Evolutionary conservation across 2,797 vertebrate species (phyloP), one percentile per base, ranked within the genome.

Genomic region (Enteromius fasciolatus): DNA sequence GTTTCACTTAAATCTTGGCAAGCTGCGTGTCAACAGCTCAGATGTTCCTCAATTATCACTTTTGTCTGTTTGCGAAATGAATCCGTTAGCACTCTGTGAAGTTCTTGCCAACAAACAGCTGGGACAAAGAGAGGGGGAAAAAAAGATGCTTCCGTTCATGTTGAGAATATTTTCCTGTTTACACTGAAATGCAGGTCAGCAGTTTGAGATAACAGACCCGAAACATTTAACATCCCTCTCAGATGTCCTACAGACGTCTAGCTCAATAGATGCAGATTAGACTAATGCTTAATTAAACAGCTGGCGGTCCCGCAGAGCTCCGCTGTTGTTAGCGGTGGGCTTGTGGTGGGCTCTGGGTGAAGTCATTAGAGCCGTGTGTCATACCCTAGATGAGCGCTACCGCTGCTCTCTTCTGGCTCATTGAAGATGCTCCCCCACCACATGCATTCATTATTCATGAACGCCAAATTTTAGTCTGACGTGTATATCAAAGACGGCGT

Each of bases 91-190:
- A 69, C 67, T n/a, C 33, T 76, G 50, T 80, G 54, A 52, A 67
- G 48, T 54, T 44, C 57, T 80, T 64, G 77, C 54, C 83, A 84
- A 33, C 39, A 64, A 63, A 75, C 33, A 50, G 39, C 54, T 48
- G 5, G 14, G 31, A 69, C 76, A 82, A 84, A 87, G 88, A 89
- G 85, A 89, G 84, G 86, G 87, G 86, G 86, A 88, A 90, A 85
- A 91, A 92, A 92, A 89, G 92, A 87, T 89, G 90, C 92, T 93
- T 94, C 92, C 86, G 78, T 86, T 76, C 91, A 92, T 93, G 92
- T 91, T 92, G 86, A 84, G 76, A 86, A 82, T 86, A 83, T 91
- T 90, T 93, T 95, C 93, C 92, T 95, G 92, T 94, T 94, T 93
- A 91, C 91, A 88, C 90, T 88, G 89, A 89, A 89, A 89, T 92